phyloP scores from a whole-genome alignment of 2,888 invertebrate species.

The Uloborus plumipes region DNA sequence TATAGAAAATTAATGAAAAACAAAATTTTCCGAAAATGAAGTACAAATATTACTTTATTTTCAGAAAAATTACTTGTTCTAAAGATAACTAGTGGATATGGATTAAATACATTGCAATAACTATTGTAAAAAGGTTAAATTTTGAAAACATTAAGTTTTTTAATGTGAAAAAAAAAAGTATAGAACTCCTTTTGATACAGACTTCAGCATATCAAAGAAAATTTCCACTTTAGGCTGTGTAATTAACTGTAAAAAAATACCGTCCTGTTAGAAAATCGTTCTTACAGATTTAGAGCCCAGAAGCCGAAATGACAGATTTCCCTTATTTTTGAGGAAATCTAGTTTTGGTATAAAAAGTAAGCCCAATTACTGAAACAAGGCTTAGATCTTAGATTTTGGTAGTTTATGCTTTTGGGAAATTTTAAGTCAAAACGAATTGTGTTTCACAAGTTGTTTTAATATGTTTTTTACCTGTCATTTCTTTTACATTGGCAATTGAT shows the following conservation, averaged over 20 bases:
- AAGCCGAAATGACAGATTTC: conserved; percentile 31
- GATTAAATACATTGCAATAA: no score
- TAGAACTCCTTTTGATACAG: conserved; percentile 28
- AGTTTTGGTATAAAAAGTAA: conserved; percentile 39
- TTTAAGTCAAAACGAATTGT: conserved; percentile 19
- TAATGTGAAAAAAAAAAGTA: no score
- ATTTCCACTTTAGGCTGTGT: conserved; percentile 6
- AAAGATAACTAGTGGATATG: no score
- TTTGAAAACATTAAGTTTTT: no score
- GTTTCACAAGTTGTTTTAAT: no score
- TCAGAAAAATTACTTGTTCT: no score
- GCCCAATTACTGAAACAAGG: conserved; percentile 49
- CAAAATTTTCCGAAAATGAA: no score
- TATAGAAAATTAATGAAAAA: no score
- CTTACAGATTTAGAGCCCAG: conserved; percentile 45
- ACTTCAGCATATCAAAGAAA: conserved; percentile 23
- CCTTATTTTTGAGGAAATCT: conserved; percentile 25
- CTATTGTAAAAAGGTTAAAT: no score
- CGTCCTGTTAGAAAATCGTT: conserved; percentile 51
- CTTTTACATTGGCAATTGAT: no score
- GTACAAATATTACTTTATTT: no score
- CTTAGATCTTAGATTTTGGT: conserved; percentile 31
- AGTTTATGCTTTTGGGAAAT: conserved; percentile 35
- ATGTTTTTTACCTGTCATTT: no score
- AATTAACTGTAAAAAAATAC: conserved; percentile 37